Percentiles rank a stretch among this genome's conserved stretches.
Conservation (phyloP, 92 coral and sea anemone species). For the Muricea muricata region DNA sequence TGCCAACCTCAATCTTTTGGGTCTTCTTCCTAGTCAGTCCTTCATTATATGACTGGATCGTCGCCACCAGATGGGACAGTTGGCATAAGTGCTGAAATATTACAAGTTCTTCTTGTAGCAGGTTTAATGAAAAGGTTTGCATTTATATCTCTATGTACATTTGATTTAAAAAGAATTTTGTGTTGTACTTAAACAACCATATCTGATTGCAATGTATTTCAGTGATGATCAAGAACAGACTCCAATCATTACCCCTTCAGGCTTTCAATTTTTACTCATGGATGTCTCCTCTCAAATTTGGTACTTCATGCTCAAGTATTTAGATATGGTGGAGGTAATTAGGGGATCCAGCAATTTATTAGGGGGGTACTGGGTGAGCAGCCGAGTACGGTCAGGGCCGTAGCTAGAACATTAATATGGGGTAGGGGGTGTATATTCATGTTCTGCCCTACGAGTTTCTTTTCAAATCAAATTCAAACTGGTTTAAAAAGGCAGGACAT, state of each 20-base stretch:
- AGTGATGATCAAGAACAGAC: slow-evolving; percentile 89
- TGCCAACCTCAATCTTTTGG: too few species aligned
- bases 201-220: background rate
- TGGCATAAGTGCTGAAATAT: slow-evolving; percentile 84
- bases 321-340: slow-evolving; percentile 97
- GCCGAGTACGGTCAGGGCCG: too few species aligned
- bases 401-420: too few species aligned
- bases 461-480: too few species aligned
- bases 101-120: slow-evolving; percentile 80
- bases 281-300: slow-evolving; percentile 96
- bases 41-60: slow-evolving; percentile 99
- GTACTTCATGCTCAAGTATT: slow-evolving; percentile 96
- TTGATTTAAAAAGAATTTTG: background rate
- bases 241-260: slow-evolving; percentile 94
- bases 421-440: too few species aligned
- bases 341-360: too few species aligned
- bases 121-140: slow-evolving; percentile 56
- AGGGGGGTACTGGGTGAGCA: too few species aligned
- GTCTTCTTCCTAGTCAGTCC: slow-evolving; percentile 69
- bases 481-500: too few species aligned
- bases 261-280: slow-evolving; percentile 98
- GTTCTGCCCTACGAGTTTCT: too few species aligned
- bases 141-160: background rate
- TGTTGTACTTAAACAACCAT: background rate
- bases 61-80: slow-evolving; percentile 77